These are phyloP conservation scores for Stegophylla sp. DNA, from an alignment of 2,888 invertebrate genomes.

Conservation along the genomic window DNA sequence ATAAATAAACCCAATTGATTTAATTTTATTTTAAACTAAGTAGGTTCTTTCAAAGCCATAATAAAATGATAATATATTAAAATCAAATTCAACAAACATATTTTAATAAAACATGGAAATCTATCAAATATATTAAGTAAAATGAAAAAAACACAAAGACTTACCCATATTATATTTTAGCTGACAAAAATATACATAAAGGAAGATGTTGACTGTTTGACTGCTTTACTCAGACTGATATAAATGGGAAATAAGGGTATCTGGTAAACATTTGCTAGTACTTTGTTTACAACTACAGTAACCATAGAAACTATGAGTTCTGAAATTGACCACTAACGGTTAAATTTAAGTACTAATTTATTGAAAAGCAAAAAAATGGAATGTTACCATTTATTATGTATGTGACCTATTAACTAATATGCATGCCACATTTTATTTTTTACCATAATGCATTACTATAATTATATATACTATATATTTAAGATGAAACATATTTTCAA, in stretches of 20 bases:
- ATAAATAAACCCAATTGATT: too few species aligned
- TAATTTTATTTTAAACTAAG: too few species aligned
- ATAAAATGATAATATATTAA: too few species aligned
- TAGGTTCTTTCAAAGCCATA: too few species aligned
- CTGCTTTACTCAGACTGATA: slow-evolving; percentile 47
- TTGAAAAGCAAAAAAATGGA: slow-evolving; percentile 13
- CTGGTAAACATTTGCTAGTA: slow-evolving; percentile 35
- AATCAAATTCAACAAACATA: too few species aligned
- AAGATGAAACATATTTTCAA: too few species aligned
- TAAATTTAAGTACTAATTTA: slow-evolving; percentile 42
- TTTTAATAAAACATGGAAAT: background rate
- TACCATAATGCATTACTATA: too few species aligned
- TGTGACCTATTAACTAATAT: background rate
- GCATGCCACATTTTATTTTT: background rate
- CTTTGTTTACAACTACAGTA: slow-evolving; percentile 52
- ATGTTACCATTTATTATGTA: background rate
- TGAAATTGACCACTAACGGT: slow-evolving; percentile 56
- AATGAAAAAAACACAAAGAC: background rate
- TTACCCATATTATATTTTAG: slow-evolving; percentile 51
- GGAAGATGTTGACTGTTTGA: slow-evolving; percentile 39
- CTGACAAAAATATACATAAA: slow-evolving; percentile 24
- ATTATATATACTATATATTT: too few species aligned
- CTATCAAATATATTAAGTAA: background rate
- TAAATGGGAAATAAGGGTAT: slow-evolving; percentile 35
- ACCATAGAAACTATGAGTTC: slow-evolving; percentile 48